These are phyloP conservation scores for Trichogramma dendrolimi DNA, from an alignment of 2,888 invertebrate genomes.

Conservation along the genomic window DNA sequence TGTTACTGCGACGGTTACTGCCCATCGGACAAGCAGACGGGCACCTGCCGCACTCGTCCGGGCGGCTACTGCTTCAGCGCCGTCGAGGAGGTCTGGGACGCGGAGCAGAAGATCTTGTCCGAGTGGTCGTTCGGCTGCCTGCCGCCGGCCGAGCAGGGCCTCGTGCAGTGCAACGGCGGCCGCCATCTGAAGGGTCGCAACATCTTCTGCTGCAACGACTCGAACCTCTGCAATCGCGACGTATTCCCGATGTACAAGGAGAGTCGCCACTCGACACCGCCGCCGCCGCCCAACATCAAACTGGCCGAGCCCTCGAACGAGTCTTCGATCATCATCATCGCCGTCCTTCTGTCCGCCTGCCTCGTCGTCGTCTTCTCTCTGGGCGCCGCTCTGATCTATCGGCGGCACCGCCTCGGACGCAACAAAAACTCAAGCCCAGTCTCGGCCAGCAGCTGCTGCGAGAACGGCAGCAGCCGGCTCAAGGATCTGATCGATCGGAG, in stretches of 20 bases:
- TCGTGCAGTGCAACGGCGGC: conserved; percentile 87
- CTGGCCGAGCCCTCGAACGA: conserved; percentile 53
- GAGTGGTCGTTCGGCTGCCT: conserved; percentile 84
- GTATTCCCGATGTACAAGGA: conserved; percentile 60
- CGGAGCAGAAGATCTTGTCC: conserved; percentile 61
- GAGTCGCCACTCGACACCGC: conserved; percentile 50
- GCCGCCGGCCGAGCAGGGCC: conserved; percentile 79
- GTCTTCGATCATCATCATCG: conserved; percentile 61
- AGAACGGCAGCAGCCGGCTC: conserved; percentile 45
- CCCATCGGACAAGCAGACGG: conserved; percentile 70
- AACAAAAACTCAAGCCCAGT: conserved; percentile 47
- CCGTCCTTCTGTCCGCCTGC: conserved; percentile 68
- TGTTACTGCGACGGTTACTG: conserved; percentile 86
- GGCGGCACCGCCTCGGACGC: conserved; percentile 57
- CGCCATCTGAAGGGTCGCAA: conserved; percentile 76
- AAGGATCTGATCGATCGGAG: conserved; percentile 75
- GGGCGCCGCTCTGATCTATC: conserved; percentile 63
- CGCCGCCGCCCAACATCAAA: conserved; percentile 46
- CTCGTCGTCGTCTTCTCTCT: conserved; percentile 65
- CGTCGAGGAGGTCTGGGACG: conserved; percentile 71
- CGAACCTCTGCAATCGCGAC: conserved; percentile 75
- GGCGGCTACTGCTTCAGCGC: conserved; percentile 87
- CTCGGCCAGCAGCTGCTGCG: conserved; percentile 29
- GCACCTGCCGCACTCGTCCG: conserved; percentile 76
- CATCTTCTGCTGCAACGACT: conserved; percentile 79